Evolutionary conservation across 2,113 vertebrate genomes (phyloP).

Genomic region (Grantiella picta): DNA sequence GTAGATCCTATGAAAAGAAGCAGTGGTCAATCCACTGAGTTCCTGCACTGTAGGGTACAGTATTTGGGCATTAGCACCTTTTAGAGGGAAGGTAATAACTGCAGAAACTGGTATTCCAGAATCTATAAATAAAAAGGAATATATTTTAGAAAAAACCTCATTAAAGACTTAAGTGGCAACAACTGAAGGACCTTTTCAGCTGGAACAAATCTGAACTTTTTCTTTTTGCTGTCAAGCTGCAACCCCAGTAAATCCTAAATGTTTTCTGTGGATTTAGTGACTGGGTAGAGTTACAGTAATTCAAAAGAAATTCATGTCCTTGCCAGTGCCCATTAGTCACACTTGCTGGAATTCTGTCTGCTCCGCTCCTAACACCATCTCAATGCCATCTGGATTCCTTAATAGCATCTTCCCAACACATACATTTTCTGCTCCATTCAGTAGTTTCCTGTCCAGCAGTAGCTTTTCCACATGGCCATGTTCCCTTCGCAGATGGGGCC

Average conservation of each 20-base stretch:
- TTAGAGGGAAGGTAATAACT: not conserved
- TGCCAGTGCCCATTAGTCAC: slow-evolving; percentile 59
- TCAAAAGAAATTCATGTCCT: slow-evolving; percentile 54
- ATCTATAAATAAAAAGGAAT: not conserved
- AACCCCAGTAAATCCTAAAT: slow-evolving; percentile 53
- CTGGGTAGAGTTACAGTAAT: slow-evolving; percentile 45
- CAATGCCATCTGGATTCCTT: slow-evolving; percentile 31
- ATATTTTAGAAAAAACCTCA: not conserved
- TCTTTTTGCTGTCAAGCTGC: slow-evolving; percentile 32
- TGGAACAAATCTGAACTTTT: slow-evolving; percentile 61
- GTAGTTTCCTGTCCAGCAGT: not conserved
- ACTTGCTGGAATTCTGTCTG: slow-evolving; percentile 47
- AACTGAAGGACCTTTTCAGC: slow-evolving; percentile 37
- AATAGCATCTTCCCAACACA: slow-evolving; percentile 1
- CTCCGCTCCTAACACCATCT: slow-evolving; percentile 27
- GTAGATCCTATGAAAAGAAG: not conserved
- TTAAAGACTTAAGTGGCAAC: slow-evolving; percentile 13
- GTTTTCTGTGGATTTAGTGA: slow-evolving; percentile 58
- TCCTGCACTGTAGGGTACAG: not conserved
- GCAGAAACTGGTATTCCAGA: not conserved
- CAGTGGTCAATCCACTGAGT: not conserved
- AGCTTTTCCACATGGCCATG: slow-evolving; percentile 29
- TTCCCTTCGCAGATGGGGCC: not conserved
- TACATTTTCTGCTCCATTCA: slow-evolving; percentile 35
- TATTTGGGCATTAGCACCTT: not conserved